Conservation (phyloP, 2,888 invertebrate genomes). For the Enchytraeus crypticus region DNA sequence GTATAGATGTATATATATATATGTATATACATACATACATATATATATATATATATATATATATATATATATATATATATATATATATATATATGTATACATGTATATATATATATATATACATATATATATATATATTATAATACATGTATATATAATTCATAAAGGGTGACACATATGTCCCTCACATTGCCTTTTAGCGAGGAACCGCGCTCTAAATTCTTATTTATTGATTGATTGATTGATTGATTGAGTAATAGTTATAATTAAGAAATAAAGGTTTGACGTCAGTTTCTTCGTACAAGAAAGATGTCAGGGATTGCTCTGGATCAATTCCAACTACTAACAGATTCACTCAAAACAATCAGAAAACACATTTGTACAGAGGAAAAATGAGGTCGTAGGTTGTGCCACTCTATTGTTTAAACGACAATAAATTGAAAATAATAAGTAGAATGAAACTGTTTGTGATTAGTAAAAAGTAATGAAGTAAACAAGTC, state of each 20-base stretch:
- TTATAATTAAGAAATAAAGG: no score
- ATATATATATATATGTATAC: not conserved
- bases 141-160: not conserved
- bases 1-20: no score
- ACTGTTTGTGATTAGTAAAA: not conserved
- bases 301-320: not conserved
- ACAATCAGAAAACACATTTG: no score
- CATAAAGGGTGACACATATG: not conserved
- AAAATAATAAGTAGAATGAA: no score
- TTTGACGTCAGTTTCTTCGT: no score
- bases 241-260: no score
- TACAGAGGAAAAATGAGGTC: no score
- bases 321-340: not conserved
- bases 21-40: not conserved
- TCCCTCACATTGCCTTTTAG: not conserved
- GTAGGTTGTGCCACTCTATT: no score
- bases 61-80: no score
- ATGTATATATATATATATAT: not conserved
- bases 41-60: not conserved
- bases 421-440: no score
- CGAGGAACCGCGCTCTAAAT: not conserved
- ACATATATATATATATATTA: not conserved
- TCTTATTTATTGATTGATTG: no score
- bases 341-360: not conserved
- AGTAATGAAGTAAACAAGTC: not conserved